Evolutionary conservation across 2,797 vertebrate genomes (phyloP).

Genomic region (Spatula clypeata): DNA sequence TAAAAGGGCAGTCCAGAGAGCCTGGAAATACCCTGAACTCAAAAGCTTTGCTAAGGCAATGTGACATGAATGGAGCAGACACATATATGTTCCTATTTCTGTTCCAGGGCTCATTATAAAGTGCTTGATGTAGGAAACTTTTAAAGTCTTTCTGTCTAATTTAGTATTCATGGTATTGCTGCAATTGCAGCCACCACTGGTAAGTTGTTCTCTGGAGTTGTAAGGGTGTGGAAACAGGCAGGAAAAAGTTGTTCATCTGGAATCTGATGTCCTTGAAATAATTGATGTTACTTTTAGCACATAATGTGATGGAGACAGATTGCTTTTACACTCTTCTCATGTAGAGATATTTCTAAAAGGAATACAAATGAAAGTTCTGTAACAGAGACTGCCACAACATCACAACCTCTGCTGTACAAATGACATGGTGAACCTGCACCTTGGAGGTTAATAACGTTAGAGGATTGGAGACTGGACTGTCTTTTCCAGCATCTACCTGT

Average conservation of each 20-base stretch:
- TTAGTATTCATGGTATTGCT: neutral
- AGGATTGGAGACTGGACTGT: neutral
- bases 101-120: neutral
- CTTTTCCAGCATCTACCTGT: neutral
- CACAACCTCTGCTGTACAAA: neutral
- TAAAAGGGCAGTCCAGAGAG: neutral
- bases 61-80: rapidly evolving
- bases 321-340: neutral
- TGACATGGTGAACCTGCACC: neutral
- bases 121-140: neutral
- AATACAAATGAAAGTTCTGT: neutral
- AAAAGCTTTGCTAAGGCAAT: neutral
- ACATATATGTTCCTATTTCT: neutral
- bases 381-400: neutral
- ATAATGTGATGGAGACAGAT: neutral
- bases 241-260: neutral
- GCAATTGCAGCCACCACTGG: neutral
- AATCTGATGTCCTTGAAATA: neutral
- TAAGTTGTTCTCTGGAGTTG: neutral
- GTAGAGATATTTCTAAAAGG: neutral
- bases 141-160: neutral
- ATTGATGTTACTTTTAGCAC: neutral
- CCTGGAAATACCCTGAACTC: neutral
- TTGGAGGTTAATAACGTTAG: neutral
- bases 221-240: neutral